Conservation (phyloP, 2,888 invertebrate genomes). For the Allacma fusca region DNA sequence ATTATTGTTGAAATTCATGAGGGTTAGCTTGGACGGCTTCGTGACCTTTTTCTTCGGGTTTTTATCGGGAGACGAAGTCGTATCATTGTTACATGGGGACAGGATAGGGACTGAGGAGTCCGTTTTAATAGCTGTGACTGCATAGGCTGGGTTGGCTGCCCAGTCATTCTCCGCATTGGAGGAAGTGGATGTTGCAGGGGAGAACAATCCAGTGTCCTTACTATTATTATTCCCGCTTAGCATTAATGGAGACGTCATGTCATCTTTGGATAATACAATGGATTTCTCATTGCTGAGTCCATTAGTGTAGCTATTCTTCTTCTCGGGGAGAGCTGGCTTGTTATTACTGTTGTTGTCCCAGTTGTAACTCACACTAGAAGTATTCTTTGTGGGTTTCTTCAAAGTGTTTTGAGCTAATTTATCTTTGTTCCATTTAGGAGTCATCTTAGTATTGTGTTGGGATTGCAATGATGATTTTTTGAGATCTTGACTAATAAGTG, state of each 20-base stretch:
- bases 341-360: not conserved
- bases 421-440: not conserved
- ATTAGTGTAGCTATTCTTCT: not conserved
- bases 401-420: too few relatives aligned
- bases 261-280: not conserved
- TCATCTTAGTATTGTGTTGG: conserved; percentile 3
- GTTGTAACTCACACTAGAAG: conserved; percentile 20
- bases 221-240: not conserved
- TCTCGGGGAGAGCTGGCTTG: not conserved
- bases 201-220: conserved; percentile 3
- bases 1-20: conserved; percentile 24
- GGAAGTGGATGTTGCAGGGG: conserved; percentile 21
- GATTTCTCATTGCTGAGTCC: not conserved
- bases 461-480: conserved; percentile 1
- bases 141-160: conserved; percentile 38
- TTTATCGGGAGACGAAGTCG: not conserved
- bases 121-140: conserved; percentile 42
- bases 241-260: conserved; percentile 4
- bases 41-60: conserved; percentile 19
- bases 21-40: conserved; percentile 45
- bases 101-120: not conserved
- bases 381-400: conserved; percentile 21
- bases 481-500: conserved; percentile 39
- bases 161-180: conserved; percentile 37
- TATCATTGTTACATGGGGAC: not conserved